A percentile compares a stretch with the other conserved stretches of the same genome.
phyloP scores from a whole-genome alignment of 2,888 invertebrate genomes.

The Marasmarcha lunaedactyla region DNA sequence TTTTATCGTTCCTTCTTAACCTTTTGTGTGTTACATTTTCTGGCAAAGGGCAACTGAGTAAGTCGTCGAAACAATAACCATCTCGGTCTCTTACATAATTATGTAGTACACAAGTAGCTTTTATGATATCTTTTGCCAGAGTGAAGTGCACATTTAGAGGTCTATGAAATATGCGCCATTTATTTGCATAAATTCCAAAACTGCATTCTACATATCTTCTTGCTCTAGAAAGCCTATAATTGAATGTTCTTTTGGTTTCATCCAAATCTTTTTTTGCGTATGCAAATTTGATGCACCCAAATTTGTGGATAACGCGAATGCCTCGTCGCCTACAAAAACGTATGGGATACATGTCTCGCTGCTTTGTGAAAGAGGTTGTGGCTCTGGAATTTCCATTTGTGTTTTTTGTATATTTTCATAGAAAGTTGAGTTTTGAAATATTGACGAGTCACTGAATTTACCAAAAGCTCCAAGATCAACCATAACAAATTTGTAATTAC shows the following conservation, averaged over 20 bases:
- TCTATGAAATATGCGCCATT: conserved; percentile 18
- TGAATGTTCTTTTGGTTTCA: conserved; percentile 5
- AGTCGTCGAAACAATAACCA: conserved; percentile 18
- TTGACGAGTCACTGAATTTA: conserved; percentile 19
- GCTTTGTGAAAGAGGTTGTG: conserved; percentile 9
- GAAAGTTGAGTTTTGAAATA: conserved; percentile 18
- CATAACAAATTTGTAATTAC: conserved; percentile 11
- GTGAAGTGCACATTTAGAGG: conserved; percentile 16
- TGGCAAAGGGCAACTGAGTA: conserved; percentile 15
- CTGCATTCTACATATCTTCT: conserved; percentile 21
- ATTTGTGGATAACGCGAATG: conserved; percentile 5
- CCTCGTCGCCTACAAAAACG: conserved; percentile 10
- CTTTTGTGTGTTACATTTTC: conserved; percentile 13
- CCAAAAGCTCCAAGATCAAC: conserved; percentile 20
- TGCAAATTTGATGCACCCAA: conserved; percentile 7
- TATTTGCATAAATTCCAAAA: conserved; percentile 23
- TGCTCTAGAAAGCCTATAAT: conserved; percentile 17
- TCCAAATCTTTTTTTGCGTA: conserved; percentile 5
- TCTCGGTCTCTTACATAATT: conserved; percentile 17
- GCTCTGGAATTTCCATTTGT: conserved; percentile 12
- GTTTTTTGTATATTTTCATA: conserved; percentile 16
- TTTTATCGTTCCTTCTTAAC: conserved; percentile 14
- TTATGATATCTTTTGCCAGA: conserved; percentile 16
- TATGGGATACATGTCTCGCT: conserved; percentile 6
- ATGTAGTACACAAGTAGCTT: conserved; percentile 17